phyloP scores from a whole-genome alignment of 2,113 vertebrate species.

The Zapornia atra region DNA sequence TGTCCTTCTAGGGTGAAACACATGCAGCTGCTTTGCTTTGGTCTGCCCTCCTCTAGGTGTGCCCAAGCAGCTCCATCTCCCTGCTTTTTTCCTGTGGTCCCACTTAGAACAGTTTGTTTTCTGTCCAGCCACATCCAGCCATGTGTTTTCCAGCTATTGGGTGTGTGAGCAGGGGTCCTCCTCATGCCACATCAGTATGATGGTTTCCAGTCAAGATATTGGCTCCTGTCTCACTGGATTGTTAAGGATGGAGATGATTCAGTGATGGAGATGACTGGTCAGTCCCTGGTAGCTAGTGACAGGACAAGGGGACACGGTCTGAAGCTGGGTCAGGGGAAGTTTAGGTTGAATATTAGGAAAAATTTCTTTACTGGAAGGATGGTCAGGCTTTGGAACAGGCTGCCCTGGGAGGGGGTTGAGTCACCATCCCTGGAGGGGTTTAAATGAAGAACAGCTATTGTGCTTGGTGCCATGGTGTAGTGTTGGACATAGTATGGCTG shows the following conservation, averaged over 20 bases:
- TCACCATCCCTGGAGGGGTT: background rate
- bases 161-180: rapidly evolving
- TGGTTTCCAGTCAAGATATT: background rate
- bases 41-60: background rate
- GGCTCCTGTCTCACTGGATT: background rate
- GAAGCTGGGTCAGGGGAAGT: no score
- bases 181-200: background rate
- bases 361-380: no score
- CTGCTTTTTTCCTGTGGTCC: background rate
- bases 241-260: background rate
- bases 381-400: background rate
- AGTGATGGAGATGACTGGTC: background rate
- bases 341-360: no score
- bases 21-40: background rate
- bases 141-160: background rate
- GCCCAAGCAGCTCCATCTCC: background rate
- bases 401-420: background rate
- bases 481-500: no score
- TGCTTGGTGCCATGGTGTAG: no score
- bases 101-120: background rate
- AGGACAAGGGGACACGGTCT: no score
- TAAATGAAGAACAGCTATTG: no score
- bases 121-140: background rate
- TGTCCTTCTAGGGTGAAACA: no score
- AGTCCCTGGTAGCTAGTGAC: no score